These are phyloP conservation scores for Apostichopus parvimensis DNA, from an alignment of 35 echinoderm and acorn worm species.

Conservation along the genomic window DNA sequence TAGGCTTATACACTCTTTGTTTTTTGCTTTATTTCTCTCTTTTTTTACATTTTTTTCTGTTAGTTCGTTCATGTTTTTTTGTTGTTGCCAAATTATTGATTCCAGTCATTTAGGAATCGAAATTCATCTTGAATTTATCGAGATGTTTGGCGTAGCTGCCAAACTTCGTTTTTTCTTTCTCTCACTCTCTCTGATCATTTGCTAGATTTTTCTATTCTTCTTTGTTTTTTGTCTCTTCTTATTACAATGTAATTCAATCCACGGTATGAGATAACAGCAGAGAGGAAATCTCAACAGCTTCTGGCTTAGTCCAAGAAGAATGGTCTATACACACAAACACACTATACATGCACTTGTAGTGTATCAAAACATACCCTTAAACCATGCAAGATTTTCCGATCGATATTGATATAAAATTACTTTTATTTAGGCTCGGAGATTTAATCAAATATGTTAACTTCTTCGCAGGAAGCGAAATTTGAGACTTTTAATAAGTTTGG, in stretches of 20 bases:
- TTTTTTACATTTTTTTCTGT: too few relatives aligned
- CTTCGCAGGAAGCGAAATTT: slow-evolving; percentile 11
- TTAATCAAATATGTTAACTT: slow-evolving; percentile 13
- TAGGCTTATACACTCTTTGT: too few relatives aligned
- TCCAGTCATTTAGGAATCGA: slow-evolving; percentile 16
- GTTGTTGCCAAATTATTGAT: too few relatives aligned
- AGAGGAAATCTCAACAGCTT: slow-evolving; percentile 1
- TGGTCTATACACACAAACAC: neutral
- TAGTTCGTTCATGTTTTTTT: too few relatives aligned
- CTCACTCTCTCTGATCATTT: neutral
- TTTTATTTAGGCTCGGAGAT: neutral
- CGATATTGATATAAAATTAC: neutral
- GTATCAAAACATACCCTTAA: slow-evolving; percentile 8
- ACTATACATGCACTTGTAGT: neutral
- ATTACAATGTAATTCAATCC: slow-evolving; percentile 5
- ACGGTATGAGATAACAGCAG: neutral
- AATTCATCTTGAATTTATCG: slow-evolving; percentile 1
- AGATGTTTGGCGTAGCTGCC: neutral
- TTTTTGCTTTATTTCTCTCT: too few relatives aligned
- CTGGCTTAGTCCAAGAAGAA: slow-evolving; percentile 7
- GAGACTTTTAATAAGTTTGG: slow-evolving; percentile 9
- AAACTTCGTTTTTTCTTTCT: neutral
- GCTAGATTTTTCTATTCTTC: neutral
- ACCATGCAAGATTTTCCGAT: neutral
- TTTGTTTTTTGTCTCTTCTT: neutral